Evolutionary conservation across 1,140 invertebrate species (phyloP), one percentile per base, ranked within the genome.

Genomic region (Lithobius niger): DNA sequence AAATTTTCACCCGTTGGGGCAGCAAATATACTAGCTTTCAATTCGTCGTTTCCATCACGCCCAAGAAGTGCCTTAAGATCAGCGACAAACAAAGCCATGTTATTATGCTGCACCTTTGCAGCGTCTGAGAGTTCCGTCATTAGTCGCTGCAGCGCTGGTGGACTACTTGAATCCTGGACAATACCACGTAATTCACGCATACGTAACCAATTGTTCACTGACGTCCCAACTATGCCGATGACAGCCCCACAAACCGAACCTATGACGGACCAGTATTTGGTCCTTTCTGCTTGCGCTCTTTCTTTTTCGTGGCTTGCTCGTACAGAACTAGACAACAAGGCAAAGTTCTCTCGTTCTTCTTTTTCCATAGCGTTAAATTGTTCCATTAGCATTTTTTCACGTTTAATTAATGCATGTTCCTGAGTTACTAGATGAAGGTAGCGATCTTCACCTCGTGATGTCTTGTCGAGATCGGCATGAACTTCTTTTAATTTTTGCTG

Each of bases 261-360:
- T 21, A 83, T 78, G 45, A 86, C 75, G 51, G 82, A 83, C 81
- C 82, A 84, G 63, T 86, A 86, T 67, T 86, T 86, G 54, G 83
- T 86, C 59, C 79, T 73, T 65, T 85, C 82, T 15, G 81, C 80
- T 64, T 83, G 79, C 1, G 81, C 77, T 43, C 82, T 65, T 66
- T 86, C 83, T 57, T 81, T 76, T 62, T 86, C 83, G 62, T 86
- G 83, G 55, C 80, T 81, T 16, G 82, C 74, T 60, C 84, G 77
- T 0, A 85, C 74, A 1, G 80, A 77, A 10, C 78, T 77, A 0
- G 81, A 82, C 57, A 86, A 74, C 1, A 72, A 66, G 1, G 76
- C 70, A 65, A 86, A 86, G 28, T 75, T 67, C 51, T 84, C 81
- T 31, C 82, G 67, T 65, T 86, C 83, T 15, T 57, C 57, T 55